Percentiles rank a stretch among this genome's conserved stretches.
phyloP scores from a whole-genome alignment of 2,888 invertebrate genomes.

The Sarcophaga rosellei region DNA sequence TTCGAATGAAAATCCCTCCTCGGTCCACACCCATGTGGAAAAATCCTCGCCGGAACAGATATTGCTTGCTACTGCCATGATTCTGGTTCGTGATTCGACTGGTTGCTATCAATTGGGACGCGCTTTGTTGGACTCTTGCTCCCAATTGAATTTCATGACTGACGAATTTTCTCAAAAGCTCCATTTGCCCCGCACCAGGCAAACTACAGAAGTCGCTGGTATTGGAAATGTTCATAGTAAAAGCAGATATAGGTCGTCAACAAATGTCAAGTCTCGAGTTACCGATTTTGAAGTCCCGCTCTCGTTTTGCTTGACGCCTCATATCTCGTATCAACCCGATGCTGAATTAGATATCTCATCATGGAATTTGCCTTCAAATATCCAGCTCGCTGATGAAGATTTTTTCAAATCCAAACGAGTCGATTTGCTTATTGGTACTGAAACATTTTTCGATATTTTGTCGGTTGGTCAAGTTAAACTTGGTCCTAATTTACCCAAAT shows the following conservation, averaged over 20 bases:
- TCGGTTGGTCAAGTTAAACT: slow-evolving; percentile 66
- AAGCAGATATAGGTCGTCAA: slow-evolving; percentile 50
- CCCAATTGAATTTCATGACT: slow-evolving; percentile 53
- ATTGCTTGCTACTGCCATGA: slow-evolving; percentile 65
- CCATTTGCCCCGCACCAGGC: slow-evolving; percentile 19
- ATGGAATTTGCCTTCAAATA: slow-evolving; percentile 64
- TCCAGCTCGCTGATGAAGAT: slow-evolving; percentile 61
- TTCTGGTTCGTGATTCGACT: slow-evolving; percentile 51
- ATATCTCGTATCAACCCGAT: slow-evolving; percentile 69
- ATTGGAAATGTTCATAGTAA: slow-evolving; percentile 52
- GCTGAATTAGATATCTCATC: slow-evolving; percentile 53
- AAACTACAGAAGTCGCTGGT: slow-evolving; percentile 46
- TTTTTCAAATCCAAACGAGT: slow-evolving; percentile 63
- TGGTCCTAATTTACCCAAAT: slow-evolving; percentile 55
- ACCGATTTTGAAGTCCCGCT: slow-evolving; percentile 53
- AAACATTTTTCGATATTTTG: slow-evolving; percentile 61
- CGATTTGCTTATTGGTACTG: slow-evolving; percentile 66
- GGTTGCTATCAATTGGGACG: slow-evolving; percentile 52
- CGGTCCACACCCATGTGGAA: slow-evolving; percentile 47
- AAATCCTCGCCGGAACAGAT: slow-evolving; percentile 41
- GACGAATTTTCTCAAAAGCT: slow-evolving; percentile 46
- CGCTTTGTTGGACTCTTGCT: slow-evolving; percentile 60
- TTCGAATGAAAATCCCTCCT: slow-evolving; percentile 6
- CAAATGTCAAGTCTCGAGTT: slow-evolving; percentile 57
- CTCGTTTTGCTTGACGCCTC: slow-evolving; percentile 59